phyloP scores from a whole-genome alignment of 2,888 invertebrate species.

The Gonocerus acuteangulatus region DNA sequence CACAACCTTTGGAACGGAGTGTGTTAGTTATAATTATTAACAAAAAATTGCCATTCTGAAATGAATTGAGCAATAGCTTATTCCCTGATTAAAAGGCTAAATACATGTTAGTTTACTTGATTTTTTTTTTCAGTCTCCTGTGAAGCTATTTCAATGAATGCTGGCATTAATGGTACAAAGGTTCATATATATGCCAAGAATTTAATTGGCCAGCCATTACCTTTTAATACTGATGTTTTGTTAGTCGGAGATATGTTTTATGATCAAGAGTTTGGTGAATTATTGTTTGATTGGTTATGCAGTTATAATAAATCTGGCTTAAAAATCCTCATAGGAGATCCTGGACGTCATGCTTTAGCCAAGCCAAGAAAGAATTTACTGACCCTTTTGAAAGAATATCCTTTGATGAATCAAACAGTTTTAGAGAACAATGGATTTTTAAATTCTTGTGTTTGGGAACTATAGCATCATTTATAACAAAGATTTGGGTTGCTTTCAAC shows the following conservation, averaged over 20 bases:
- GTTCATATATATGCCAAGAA: conserved; percentile 45
- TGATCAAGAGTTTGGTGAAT: conserved; percentile 51
- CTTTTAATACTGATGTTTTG: conserved; percentile 50
- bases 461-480: no score
- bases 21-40: no score
- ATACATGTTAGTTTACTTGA: conserved; percentile 16
- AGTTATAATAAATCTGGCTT: conserved; percentile 43
- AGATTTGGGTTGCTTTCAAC: no score
- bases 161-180: conserved; percentile 46
- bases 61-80: no score
- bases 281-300: conserved; percentile 51
- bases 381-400: conserved; percentile 43
- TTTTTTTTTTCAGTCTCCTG: conserved; percentile 47
- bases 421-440: conserved; percentile 52
- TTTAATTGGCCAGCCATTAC: conserved; percentile 44
- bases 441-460: conserved; percentile 48
- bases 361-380: conserved; percentile 11
- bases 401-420: conserved; percentile 45
- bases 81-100: no score
- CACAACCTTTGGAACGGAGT: no score
- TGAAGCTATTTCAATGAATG: conserved; percentile 49
- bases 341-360: conserved; percentile 49
- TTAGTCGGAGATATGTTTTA: conserved; percentile 66
- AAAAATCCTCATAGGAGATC: conserved; percentile 53
- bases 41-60: no score